These are phyloP conservation scores for Sternotherus odoratus DNA, from an alignment of 2,797 vertebrate species.

Conservation along the genomic window DNA sequence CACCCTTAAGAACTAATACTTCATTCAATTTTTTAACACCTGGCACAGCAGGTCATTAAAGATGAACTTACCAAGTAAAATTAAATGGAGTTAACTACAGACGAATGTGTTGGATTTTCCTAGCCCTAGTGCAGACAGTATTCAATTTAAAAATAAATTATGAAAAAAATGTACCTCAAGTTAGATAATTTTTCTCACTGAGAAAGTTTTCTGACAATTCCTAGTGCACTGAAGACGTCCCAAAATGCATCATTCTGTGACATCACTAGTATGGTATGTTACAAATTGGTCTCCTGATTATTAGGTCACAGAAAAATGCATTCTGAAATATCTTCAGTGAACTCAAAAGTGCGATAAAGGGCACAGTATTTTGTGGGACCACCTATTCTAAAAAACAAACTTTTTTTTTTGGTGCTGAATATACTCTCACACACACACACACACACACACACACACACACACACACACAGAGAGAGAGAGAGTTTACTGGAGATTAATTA, in stretches of 20 bases:
- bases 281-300: background rate
- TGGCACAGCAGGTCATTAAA: background rate
- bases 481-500: background rate
- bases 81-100: background rate
- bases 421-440: conserved; percentile 41
- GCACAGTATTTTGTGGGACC: background rate
- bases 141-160: background rate
- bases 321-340: rapidly evolving
- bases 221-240: background rate
- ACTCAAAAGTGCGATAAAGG: background rate
- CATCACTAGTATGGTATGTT: background rate
- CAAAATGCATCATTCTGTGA: background rate
- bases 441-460: background rate
- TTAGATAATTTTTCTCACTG: background rate
- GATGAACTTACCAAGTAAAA: background rate
- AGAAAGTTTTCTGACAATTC: background rate
- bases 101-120: background rate
- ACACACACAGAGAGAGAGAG: conserved; percentile 53
- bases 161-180: background rate
- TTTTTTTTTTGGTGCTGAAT: background rate
- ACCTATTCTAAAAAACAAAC: background rate
- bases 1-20: background rate
- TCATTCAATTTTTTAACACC: background rate
- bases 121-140: background rate
- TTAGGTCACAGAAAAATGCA: background rate